Base-by-base conservation (phyloP, 2,888 invertebrate species). In the Dusona sp. region DNA sequence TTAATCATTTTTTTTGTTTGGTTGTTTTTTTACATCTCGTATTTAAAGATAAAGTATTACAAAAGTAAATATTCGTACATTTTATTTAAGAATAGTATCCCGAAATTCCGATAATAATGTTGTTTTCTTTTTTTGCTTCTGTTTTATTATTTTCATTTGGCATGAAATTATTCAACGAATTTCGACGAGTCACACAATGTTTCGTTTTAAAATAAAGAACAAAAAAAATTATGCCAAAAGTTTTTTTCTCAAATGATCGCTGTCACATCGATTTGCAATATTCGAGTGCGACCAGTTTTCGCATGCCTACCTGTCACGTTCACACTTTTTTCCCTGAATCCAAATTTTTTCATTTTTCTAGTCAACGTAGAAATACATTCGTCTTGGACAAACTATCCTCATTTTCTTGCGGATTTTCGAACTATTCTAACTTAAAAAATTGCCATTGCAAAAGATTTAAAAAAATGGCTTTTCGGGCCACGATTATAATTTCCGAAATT, bases 51-150 rank as follows among this genome's bases (percentile, higher is more conserved):
- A 73, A 79, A 67, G 68, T 68, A 36, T 70, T 84, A 84, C 84
- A 84, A 84, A 84, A 84, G 74, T 84, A 74, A 83, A 79, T 61
- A 79, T 75, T 83, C 83, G 79, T 83, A 83, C 79, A 57, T 83
- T 64, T 73, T 36, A n/a, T 54, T 79, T 61, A 74, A 73, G 72
- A 54, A 33, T 48, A 68, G 36, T n/a, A 48, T 74, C 73, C 79
- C 67, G 51, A 79, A 42, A 48, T 54, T 57, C 75, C 48, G 51
- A 84, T n/a, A 61, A 48, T 22, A 33, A 3, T 22, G 54, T 25
- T 57, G 57, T 57, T 57, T 25, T 61, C n/a, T 61, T 48, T 57
- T 25, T n/a, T 13, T 68, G 19, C 36, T 36, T 19, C 8, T 65
- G 16, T 25, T 51, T 38, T 36, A 33, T 22, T 25, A n/a, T 45